Percentiles rank a stretch among this genome's conserved stretches.
Conservation (phyloP, 2,113 vertebrate genomes). For the Carassius auratus region DNA sequence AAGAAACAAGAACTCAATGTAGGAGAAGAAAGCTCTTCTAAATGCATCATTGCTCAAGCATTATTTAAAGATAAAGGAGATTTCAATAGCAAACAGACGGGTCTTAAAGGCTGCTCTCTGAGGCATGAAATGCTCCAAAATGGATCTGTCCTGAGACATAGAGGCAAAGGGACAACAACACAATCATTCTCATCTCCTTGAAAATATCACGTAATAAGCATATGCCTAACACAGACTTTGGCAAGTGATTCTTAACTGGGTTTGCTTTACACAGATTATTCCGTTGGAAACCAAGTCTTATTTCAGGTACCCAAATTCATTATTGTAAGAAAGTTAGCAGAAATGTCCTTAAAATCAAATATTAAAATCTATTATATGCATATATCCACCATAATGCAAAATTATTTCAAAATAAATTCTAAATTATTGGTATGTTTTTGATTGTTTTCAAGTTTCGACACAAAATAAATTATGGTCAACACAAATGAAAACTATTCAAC, state of each 20-base stretch:
- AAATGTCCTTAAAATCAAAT: neutral
- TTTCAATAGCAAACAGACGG: slow-evolving; percentile 44
- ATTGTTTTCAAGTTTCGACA: too few relatives aligned
- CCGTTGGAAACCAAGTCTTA: neutral
- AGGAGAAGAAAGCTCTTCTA: neutral
- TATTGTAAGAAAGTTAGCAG: neutral
- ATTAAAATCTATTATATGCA: neutral
- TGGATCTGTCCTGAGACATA: slow-evolving; percentile 31
- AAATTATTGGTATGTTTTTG: too few relatives aligned
- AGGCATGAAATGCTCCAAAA: slow-evolving; percentile 38
- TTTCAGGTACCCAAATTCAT: neutral
- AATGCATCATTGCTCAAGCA: slow-evolving; percentile 39
- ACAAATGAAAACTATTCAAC: too few relatives aligned
- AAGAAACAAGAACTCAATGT: slow-evolving; percentile 15
- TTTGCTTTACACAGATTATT: neutral
- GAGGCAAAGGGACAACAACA: slow-evolving; percentile 33
- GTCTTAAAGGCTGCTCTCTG: slow-evolving; percentile 33
- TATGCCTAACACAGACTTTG: neutral
- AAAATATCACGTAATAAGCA: slow-evolving; percentile 22
- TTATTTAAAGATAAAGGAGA: slow-evolving; percentile 39
- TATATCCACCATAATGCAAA: neutral
- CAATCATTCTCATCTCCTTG: slow-evolving; percentile 40
- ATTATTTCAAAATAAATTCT: neutral
- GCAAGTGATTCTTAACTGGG: too few relatives aligned
- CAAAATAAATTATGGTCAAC: too few relatives aligned